These are phyloP conservation scores for Volucella bombylans DNA, from an alignment of 2,888 invertebrate species.

Conservation along the genomic window DNA sequence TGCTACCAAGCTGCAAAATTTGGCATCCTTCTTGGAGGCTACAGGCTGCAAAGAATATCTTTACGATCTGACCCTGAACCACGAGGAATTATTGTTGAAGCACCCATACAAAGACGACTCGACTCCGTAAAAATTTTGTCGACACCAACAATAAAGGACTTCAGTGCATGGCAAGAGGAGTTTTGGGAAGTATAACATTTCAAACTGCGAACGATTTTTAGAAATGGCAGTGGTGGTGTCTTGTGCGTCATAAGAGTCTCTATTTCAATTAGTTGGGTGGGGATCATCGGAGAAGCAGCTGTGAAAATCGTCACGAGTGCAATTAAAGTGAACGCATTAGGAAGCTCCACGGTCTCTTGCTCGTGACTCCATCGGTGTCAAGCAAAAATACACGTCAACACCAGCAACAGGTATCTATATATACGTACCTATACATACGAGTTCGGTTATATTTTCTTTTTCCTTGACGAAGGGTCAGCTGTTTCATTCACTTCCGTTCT, in stretches of 20 bases:
- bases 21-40: no score
- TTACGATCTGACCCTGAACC: no score
- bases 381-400: neutral
- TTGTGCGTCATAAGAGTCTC: constrained; percentile 24
- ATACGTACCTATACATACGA: no score
- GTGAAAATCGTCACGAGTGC: constrained; percentile 25
- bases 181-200: neutral
- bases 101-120: neutral
- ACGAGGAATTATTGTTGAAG: no score
- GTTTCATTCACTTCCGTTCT: no score
- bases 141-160: neutral
- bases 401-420: neutral
- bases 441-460: neutral
- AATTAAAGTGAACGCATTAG: neutral
- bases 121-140: constrained; percentile 14
- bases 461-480: no score
- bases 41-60: no score
- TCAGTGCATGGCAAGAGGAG: neutral
- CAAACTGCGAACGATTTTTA: constrained; percentile 11
- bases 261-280: constrained; percentile 45
- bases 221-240: constrained; percentile 23
- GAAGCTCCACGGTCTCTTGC: constrained; percentile 18
- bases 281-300: constrained; percentile 36
- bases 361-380: no score
- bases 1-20: no score